Base-by-base conservation (phyloP, 2,888 invertebrate genomes). In the Eurytoma adleriae region DNA sequence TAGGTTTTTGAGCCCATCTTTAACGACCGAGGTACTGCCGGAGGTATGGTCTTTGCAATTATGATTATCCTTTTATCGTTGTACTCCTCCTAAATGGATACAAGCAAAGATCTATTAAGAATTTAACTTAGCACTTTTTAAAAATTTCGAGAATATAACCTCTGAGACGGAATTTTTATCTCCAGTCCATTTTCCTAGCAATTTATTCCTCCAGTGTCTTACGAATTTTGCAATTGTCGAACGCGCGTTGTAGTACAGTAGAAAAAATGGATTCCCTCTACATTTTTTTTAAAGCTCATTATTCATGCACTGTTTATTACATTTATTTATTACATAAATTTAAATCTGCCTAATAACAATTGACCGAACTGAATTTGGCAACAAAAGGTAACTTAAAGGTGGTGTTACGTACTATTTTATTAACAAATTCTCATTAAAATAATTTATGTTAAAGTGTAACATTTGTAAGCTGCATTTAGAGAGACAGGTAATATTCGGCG, bases 1-100 rank as follows among this genome's bases (percentile, higher is more conserved):
- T 87, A 82, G 0, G 90, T 90, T 80, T 84, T 88, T 1, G 88
- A 86, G 59, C 88, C 89, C 85, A 88, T 86, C 84, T 84, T 85
- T 61, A 88, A 50, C 52, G 78, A 61, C 10, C 80, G 79, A 12
- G 79, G 57, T 20, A 73, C 56, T 14, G 71, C 82, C 5, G 84
- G 79, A n/a, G 87, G 84, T 3, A 86, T 83, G 78, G 86, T 86
- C 82, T 87, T 87, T n/a, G 86, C 86, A 54, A 90, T 85, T 71
- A 85, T 84, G 68, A 89, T 85, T 13, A 87, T 12, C 73, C 85
- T 86, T 61, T 74, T 71, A 2, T 77, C 67, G 52, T 82, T 40
- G 14, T 48, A 30, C 2, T 62, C 52, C 12, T 69, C 69, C 76
- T 76, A 30, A 50, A 20, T 30, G n/a, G 1, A 40, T 27, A 16